phyloP scores from a whole-genome alignment of 2,797 vertebrate species.

The Sebastes trivittatus region DNA sequence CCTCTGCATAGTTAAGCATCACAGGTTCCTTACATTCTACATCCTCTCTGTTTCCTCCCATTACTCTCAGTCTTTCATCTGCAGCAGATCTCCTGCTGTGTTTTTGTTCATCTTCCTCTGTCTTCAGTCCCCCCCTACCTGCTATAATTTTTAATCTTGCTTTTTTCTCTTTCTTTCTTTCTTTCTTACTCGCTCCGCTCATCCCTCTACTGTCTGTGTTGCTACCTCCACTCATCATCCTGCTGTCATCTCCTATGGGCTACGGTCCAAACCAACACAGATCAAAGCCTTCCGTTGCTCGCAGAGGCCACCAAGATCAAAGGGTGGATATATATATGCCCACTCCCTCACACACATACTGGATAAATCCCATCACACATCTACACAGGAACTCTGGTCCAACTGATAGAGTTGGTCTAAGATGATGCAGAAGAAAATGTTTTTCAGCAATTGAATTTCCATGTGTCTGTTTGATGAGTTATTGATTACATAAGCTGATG shows the following conservation, averaged over 20 bases:
- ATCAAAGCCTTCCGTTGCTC: slow-evolving; percentile 52
- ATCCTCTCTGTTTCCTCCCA: slow-evolving; percentile 2
- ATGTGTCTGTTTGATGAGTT: neutral
- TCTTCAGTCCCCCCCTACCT: neutral
- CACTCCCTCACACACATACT: slow-evolving; percentile 3
- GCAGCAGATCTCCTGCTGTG: slow-evolving; percentile 16
- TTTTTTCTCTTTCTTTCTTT: slow-evolving; percentile 11
- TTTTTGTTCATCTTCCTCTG: slow-evolving; percentile 26
- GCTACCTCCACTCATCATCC: slow-evolving; percentile 38
- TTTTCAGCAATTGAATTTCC: neutral
- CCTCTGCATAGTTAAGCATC: neutral
- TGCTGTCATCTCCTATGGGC: slow-evolving; percentile 59
- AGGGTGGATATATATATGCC: slow-evolving; percentile 37
- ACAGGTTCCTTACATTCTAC: neutral
- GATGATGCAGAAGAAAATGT: neutral
- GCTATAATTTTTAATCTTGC: slow-evolving; percentile 20
- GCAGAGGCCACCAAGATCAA: slow-evolving; percentile 57
- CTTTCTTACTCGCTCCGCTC: slow-evolving; percentile 34
- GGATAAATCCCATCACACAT: slow-evolving; percentile 33
- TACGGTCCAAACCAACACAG: slow-evolving; percentile 43
- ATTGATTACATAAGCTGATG: neutral
- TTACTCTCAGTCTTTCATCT: slow-evolving; percentile 16
- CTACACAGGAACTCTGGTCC: neutral
- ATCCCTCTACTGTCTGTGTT: slow-evolving; percentile 10
- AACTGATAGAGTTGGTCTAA: neutral